Conservation (phyloP, 2,797 vertebrate species). For the Synanceia verrucosa region DNA sequence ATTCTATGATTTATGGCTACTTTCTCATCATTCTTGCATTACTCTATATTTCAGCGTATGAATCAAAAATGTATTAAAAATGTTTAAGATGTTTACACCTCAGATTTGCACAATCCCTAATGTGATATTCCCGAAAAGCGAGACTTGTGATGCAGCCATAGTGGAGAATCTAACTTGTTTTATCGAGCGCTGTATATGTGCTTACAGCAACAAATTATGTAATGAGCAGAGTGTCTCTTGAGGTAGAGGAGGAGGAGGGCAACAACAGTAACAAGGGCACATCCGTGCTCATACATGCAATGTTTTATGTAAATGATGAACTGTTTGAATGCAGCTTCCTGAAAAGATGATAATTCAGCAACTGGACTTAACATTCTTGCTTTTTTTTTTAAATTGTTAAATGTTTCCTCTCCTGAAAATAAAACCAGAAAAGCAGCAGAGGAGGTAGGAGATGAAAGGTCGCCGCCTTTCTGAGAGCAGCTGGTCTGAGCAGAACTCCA, state of each 20-base stretch:
- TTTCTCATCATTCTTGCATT: not conserved
- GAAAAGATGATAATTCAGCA: constrained; percentile 6
- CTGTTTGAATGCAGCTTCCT: not conserved
- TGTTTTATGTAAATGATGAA: constrained; percentile 37
- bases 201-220: constrained; percentile 40
- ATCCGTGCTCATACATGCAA: constrained; percentile 20
- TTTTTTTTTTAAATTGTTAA: not conserved
- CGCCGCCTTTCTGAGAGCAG: constrained; percentile 38
- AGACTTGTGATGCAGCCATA: not conserved
- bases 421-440: not conserved
- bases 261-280: constrained; percentile 37
- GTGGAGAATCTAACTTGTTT: not conserved
- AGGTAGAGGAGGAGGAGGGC: constrained; percentile 26
- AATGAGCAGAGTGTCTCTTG: constrained; percentile 34
- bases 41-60: not conserved
- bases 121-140: not conserved
- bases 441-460: not conserved
- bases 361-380: not conserved
- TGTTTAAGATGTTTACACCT: not conserved
- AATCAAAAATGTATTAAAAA: not conserved
- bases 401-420: not conserved
- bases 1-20: not conserved
- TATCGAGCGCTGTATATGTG: constrained; percentile 6
- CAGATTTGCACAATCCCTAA: not conserved
- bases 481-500: constrained; percentile 47